These are phyloP conservation scores for Unio delphinus DNA, from an alignment of 2,888 invertebrate genomes.

Conservation along the genomic window DNA sequence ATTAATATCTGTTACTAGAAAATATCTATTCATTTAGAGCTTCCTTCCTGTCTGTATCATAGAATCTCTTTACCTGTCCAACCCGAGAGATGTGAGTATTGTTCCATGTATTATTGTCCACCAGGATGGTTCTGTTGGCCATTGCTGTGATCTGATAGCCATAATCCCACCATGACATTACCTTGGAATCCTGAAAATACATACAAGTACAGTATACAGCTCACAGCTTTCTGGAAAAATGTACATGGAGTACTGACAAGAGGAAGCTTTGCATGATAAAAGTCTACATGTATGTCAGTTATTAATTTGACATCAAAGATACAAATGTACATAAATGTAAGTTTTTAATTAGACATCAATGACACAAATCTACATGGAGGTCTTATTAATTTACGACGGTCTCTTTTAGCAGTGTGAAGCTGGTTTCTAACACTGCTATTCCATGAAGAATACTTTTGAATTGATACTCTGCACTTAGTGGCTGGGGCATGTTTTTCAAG, in stretches of 20 bases:
- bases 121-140: slow-evolving; percentile 97
- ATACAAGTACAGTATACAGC: not conserved
- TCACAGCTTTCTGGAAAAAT: not conserved
- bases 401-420: too few species aligned
- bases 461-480: too few species aligned
- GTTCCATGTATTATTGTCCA: slow-evolving; percentile 99
- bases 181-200: slow-evolving; percentile 84
- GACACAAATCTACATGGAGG: not conserved
- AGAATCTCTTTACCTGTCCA: slow-evolving; percentile 78
- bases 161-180: slow-evolving; percentile 99
- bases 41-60: too few species aligned
- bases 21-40: too few species aligned
- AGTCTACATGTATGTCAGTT: not conserved
- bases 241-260: not conserved
- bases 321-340: too few species aligned
- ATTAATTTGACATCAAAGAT: too few species aligned
- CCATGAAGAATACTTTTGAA: too few species aligned
- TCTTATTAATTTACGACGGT: not conserved
- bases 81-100: slow-evolving; percentile 98
- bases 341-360: not conserved
- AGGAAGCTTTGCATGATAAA: not conserved
- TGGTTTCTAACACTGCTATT: too few species aligned
- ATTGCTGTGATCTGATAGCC: slow-evolving; percentile 98
- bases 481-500: too few species aligned
- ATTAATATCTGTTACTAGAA: too few species aligned